Base-by-base conservation (phyloP, 2,888 invertebrate genomes). In the Spodoptera littoralis region DNA sequence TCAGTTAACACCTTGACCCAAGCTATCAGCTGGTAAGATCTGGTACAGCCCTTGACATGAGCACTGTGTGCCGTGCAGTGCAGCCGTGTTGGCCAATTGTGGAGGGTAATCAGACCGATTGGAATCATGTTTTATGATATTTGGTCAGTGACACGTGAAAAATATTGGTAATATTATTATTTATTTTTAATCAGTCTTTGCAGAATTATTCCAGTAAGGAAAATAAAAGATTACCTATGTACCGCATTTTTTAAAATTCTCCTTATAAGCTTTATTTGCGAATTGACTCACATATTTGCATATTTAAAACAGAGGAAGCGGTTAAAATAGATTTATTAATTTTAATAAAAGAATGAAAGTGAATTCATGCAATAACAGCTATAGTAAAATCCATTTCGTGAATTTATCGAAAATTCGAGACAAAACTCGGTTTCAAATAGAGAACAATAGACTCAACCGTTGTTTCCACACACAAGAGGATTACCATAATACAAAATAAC, bases 1-100 rank as follows among this genome's bases (percentile, higher is more conserved):
- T 73, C 77, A 73, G 55, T 60, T 57, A 36, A 43, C 45, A 49
- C 81, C 79, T 75, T 80, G 80, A 77, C 77, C 81, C 22, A 42
- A 6, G 48, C 27, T 68, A 68, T 68, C 63, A 24, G 60, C 61
- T 59, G 51, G 49, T 47, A 43, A 43, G 67, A 80, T 79, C 74
- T 55, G 53, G 67, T 70, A 9, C 4, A 61, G 65, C 70, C 81
- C 80, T 79, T 80, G 77, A 73, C 79, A 70, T 59, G 59, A 42
- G 60, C 70, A 36, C 36, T 9, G 36, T 36, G 58, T 67, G 41
- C 57, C 77, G 76, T 70, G 77, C 27, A 27, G 76, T 70, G 77
- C 27, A 27, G 36, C 54, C 77, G 76, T 70, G 77, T 53, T 41
- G 13, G 65, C 44, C 60, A 65, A 59, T 67, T 70, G 63, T 60